Percentiles rank a stretch among this genome's conserved stretches.
These are phyloP conservation scores for Cranoglanis bouderius DNA, from an alignment of 2,113 vertebrate genomes.

Conservation along the genomic window DNA sequence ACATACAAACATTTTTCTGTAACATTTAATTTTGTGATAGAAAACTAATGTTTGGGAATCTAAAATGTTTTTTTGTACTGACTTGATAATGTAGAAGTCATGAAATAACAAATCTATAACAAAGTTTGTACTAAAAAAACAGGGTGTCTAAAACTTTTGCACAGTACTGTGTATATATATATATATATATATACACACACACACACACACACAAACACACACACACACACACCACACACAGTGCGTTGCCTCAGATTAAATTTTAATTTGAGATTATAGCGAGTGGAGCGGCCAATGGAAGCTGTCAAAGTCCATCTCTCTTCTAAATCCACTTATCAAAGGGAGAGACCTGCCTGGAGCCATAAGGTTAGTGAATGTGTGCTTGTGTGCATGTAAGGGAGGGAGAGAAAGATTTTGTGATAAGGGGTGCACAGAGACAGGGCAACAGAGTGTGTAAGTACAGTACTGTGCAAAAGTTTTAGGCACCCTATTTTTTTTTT, in stretches of 20 bases:
- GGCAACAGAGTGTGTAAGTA: not conserved
- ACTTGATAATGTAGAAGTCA: no score
- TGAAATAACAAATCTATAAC: no score
- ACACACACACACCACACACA: constrained; percentile 60
- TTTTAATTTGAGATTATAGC: constrained; percentile 66
- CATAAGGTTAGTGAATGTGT: constrained; percentile 22
- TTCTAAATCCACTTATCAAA: constrained; percentile 48
- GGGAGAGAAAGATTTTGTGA: not conserved
- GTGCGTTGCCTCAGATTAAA: constrained; percentile 60
- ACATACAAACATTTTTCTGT: no score
- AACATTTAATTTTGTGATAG: no score
- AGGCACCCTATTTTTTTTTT: no score
- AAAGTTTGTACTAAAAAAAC: no score
- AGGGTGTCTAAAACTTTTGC: no score
- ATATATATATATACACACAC: constrained; percentile 35
- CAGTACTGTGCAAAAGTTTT: no score
- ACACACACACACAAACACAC: constrained; percentile 61
- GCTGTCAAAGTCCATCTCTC: constrained; percentile 40
- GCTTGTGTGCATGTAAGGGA: constrained; percentile 1
- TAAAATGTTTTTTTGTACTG: no score
- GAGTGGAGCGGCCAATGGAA: constrained; percentile 34
- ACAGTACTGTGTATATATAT: no score
- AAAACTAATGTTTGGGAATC: no score
- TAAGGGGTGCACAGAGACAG: not conserved
- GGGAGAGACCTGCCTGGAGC: constrained; percentile 35